Conservation (phyloP, 2,797 vertebrate species). For the Microchirus variegatus region DNA sequence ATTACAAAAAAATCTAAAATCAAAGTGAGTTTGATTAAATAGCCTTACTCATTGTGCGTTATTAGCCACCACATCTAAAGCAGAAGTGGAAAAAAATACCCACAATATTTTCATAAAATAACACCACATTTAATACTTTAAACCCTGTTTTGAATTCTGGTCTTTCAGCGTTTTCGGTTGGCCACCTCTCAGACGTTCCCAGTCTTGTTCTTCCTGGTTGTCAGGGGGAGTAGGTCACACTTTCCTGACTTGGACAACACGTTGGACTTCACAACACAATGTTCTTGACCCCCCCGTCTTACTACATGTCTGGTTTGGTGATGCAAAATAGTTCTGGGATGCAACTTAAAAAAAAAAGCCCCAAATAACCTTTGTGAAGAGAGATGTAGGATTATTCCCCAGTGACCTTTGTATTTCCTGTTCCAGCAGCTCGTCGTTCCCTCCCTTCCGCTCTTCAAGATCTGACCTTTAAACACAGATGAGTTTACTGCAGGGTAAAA, state of each 20-base stretch:
- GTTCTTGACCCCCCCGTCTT: conserved; percentile 34
- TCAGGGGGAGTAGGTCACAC: background rate
- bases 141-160: background rate
- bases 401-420: conserved; percentile 39
- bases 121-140: background rate
- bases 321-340: conserved; percentile 25
- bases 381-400: conserved; percentile 31
- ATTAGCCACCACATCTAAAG: no score
- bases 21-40: no score
- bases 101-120: background rate
- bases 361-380: conserved; percentile 45
- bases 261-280: conserved; percentile 8
- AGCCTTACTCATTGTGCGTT: no score
- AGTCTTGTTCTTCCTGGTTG: background rate
- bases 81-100: no score
- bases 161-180: background rate
- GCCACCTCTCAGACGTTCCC: background rate
- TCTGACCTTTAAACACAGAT: conserved; percentile 44
- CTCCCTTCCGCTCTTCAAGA: conserved; percentile 59
- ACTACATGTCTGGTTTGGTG: background rate
- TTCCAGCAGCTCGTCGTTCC: conserved; percentile 24
- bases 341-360: conserved; percentile 18
- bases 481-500: conserved; percentile 21
- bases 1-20: no score
- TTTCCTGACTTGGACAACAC: conserved; percentile 22